Evolutionary conservation across 2,888 invertebrate species (phyloP), one percentile per base, ranked within the genome.

Genomic region (Craniophora ligustri): DNA sequence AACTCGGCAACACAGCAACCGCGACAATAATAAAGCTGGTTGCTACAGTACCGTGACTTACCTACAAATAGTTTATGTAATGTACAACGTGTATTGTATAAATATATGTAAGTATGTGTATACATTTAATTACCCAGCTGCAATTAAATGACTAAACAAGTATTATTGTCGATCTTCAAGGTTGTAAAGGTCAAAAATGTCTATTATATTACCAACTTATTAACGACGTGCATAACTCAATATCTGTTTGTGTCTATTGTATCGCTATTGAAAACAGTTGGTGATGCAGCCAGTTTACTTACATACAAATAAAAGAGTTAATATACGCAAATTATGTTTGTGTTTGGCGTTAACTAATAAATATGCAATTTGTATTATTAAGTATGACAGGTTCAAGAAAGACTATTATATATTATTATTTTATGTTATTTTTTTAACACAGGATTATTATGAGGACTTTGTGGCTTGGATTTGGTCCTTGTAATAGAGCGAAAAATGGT

Each of bases 191-290:
- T 26, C 23, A 49, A 32, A 35, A 36, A 62, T 45, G 23, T 19
- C 23, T 16, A 34, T 45, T 23, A 26, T 39, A 11, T 23, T 26
- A 34, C 21, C 18, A 3, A 18, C 19, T 5, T 19, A 30, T 21
- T 21, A 6, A 8, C 5, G n/a, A 8, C 15, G 11, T 32, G 32
- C 41, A 51, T 39, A 5, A 41, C 34, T 38, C 23, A 45, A 50
- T 21, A 40, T 26, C n/a, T n/a, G n/a, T n/a, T n/a, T 31, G 41
- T 44, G 38, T 38, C 16, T 47, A 47, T 53, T 63, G 68, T 63
- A 31, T 13, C 16, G 0, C 5, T 1, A 15, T 26, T 30, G n/a
- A 11, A 28, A 13, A 46, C 63, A 62, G 62, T 45, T 21, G 39
- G 10, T 53, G 38, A 39, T 19, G 31, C 21, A 35, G 15, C 14